These are phyloP conservation scores for Eugnorisma glareosa DNA, from an alignment of 2,888 invertebrate genomes.

Conservation along the genomic window DNA sequence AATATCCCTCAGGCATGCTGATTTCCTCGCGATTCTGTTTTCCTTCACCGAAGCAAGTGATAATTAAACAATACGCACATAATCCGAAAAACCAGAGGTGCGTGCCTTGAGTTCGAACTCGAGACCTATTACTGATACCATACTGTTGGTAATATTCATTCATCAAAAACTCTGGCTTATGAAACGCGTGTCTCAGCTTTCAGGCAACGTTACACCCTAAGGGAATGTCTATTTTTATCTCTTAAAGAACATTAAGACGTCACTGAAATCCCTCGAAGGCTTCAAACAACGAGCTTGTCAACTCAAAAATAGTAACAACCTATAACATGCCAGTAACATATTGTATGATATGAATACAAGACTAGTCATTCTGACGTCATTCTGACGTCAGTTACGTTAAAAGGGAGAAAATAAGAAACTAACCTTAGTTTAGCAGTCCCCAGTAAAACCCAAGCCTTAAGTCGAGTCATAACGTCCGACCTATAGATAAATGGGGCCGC, in stretches of 20 bases:
- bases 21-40: too few species aligned
- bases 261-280: neutral
- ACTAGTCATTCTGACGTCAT: neutral
- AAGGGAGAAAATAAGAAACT: neutral
- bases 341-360: neutral
- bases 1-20: too few species aligned
- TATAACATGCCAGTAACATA: conserved; percentile 1
- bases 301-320: conserved; percentile 13
- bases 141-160: neutral
- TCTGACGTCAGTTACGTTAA: neutral
- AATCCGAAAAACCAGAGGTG: too few species aligned
- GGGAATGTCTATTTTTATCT: conserved; percentile 15
- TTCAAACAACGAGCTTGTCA: neutral
- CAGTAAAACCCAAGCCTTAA: conserved; percentile 2
- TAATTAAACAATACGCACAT: too few species aligned
- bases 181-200: too few species aligned
- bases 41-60: too few species aligned
- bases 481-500: conserved; percentile 14
- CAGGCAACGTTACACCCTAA: neutral
- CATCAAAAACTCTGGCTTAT: neutral
- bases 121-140: too few species aligned
- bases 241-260: neutral
- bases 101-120: too few species aligned
- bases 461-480: conserved; percentile 1
- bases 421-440: too few species aligned